A percentile compares a stretch with the other conserved stretches of the same genome.
Evolutionary conservation across 1,140 invertebrate genomes (phyloP).

Genomic region (Battus philenor): DNA sequence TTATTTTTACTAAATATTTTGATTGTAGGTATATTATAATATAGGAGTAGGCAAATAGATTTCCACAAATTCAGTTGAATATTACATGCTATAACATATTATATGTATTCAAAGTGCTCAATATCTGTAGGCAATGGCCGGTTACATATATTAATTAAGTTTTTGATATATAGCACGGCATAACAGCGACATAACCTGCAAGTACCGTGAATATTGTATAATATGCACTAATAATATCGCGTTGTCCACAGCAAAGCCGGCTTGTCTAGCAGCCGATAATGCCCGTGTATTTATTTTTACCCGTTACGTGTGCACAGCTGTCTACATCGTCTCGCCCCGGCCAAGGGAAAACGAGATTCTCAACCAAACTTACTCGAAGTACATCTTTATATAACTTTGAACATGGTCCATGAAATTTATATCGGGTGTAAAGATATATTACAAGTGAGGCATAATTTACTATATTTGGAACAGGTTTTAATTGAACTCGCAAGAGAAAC

Average conservation of each 20-base stretch:
- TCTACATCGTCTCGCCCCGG: conserved; percentile 61
- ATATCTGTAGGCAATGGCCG: no score
- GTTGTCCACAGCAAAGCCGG: conserved; percentile 60
- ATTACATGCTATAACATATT: no score
- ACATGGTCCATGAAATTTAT: conserved; percentile 24
- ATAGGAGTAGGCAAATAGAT: no score
- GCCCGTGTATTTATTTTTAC: conserved; percentile 72
- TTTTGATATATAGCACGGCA: no score
- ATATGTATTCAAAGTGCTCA: no score
- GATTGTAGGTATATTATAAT: no score
- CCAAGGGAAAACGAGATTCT: conserved; percentile 63
- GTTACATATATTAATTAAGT: no score
- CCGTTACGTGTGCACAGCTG: conserved; percentile 71
- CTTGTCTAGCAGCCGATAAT: conserved; percentile 66
- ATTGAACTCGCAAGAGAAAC: conserved; percentile 42
- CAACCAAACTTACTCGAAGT: conserved; percentile 48
- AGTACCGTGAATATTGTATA: conserved; percentile 41
- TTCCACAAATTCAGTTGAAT: no score
- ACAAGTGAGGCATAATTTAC: conserved; percentile 30
- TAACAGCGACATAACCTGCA: neutral
- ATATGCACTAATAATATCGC: conserved; percentile 62
- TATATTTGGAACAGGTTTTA: conserved; percentile 64
- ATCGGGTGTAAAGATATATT: conserved; percentile 17
- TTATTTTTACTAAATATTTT: no score
- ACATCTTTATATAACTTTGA: conserved; percentile 44